These are phyloP conservation scores for Cassiopea xamachana DNA, from an alignment of 30 jellyfish, hydroid and myxozoan genomes.

Conservation along the genomic window DNA sequence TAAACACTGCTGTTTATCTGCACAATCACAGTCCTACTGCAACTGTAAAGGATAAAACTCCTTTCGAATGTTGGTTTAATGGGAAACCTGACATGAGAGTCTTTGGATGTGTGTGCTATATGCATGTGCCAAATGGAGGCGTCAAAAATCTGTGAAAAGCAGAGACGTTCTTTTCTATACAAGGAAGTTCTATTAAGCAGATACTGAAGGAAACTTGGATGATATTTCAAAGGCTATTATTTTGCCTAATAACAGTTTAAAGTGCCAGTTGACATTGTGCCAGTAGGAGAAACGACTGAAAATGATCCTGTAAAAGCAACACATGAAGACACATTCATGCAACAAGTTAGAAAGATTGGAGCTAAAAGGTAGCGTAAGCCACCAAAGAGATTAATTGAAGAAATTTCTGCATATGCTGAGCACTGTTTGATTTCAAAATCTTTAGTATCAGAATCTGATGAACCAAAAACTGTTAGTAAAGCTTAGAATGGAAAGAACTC, in stretches of 20 bases:
- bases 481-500: conserved; percentile 29
- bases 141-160: conserved; percentile 59
- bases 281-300: conserved; percentile 58
- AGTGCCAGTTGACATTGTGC: conserved; percentile 4
- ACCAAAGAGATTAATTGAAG: conserved; percentile 49
- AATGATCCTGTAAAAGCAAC: conserved; percentile 46
- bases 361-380: conserved; percentile 47
- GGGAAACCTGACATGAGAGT: conserved; percentile 61
- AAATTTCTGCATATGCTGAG: conserved; percentile 4
- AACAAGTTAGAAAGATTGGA: conserved; percentile 48
- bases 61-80: conserved; percentile 56
- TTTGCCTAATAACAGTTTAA: conserved; percentile 6
- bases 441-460: conserved; percentile 19
- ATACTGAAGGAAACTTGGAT: conserved; percentile 21
- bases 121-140: conserved; percentile 67
- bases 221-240: conserved; percentile 6
- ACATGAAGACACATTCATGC: conserved; percentile 68
- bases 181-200: conserved; percentile 50
- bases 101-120: conserved; percentile 57
- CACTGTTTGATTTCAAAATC: conserved; percentile 23
- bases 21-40: conserved; percentile 57
- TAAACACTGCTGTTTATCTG: conserved; percentile 61
- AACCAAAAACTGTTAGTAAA: conserved; percentile 32
- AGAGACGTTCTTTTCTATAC: conserved; percentile 54
- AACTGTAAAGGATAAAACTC: conserved; percentile 55